Evolutionary conservation across 1,140 invertebrate genomes (phyloP), one percentile per base, ranked within the genome.

Genomic region (Procambarus clarkii): DNA sequence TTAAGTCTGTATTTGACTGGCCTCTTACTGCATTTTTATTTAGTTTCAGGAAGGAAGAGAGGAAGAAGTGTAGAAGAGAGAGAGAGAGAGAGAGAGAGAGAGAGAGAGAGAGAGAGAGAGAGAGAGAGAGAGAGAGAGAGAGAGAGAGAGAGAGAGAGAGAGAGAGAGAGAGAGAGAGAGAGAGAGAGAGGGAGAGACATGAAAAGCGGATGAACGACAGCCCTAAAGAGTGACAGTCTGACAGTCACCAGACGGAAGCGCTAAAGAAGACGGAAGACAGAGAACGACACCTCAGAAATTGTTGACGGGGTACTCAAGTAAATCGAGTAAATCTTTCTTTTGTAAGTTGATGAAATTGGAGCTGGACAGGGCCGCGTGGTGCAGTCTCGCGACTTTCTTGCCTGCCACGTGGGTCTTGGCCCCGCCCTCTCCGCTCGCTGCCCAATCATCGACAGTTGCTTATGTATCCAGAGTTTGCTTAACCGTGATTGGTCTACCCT

Each of bases 381-480:
- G 13, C 50, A 45, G 21, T 60, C n/a, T 34, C 81, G 80, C 11
- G 50, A 34, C 80, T n/a, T n/a, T 58, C 80, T 4, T 54, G 18
- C n/a, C 50, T 71, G 46, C 86, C 86, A 88, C 86, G 86, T 88
- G 86, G 86, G 78, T 82, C 77, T 48, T 34, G 24, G 78, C 78
- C 79, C 64, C 86, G 50, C 86, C 78, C 45, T 58, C 48, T 5
- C 13, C 1, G 45, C 11, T 18, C 60, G 34, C 44, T 48, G 24
- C 11, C 86, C 86, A 79, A 81, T 88, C 86, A 81, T 11, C 44
- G 24, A 34, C 24, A 8, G 8, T 11, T 21, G 11, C 18, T 18
- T 60, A 0, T 0, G 15, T 74, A 54, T 64, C 15, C 58, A 69
- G 74, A 24, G n/a, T 88, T 48, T 81, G 21, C 60, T 7, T 11